These are phyloP conservation scores for Siniperca knerii DNA, from an alignment of 2,113 vertebrate genomes.

Conservation along the genomic window DNA sequence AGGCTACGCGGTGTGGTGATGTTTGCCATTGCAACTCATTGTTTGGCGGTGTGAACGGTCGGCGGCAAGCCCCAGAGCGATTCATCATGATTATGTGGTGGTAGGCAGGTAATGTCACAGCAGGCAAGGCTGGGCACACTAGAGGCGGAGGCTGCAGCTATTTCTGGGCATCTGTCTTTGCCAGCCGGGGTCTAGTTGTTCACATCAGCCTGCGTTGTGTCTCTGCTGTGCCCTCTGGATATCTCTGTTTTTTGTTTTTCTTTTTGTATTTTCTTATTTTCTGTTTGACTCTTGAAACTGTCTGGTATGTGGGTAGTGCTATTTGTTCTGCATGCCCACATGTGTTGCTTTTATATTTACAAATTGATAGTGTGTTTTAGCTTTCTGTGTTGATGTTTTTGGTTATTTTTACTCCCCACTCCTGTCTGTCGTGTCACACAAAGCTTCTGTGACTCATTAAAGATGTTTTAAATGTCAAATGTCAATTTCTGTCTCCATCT, in stretches of 20 bases:
- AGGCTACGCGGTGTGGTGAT: conserved; percentile 38
- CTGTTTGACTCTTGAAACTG: conserved; percentile 15
- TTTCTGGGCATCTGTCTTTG: conserved; percentile 72
- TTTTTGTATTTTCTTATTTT: neutral
- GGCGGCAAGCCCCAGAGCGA: conserved; percentile 58
- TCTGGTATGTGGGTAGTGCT: neutral
- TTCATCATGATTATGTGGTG: conserved; percentile 85
- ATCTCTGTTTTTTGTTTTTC: neutral
- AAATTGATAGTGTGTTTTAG: conserved; percentile 11
- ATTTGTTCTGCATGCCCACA: conserved; percentile 13
- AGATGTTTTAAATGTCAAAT: conserved; percentile 62
- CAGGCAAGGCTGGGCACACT: conserved; percentile 64
- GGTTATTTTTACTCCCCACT: conserved; percentile 25
- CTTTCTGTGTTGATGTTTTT: conserved; percentile 12
- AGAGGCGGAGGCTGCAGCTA: conserved; percentile 61
- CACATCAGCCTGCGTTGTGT: conserved; percentile 38
- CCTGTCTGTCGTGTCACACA: neutral
- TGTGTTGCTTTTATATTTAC: conserved; percentile 11
- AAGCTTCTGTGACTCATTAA: conserved; percentile 52
- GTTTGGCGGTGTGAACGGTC: conserved; percentile 58
- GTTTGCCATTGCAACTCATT: conserved; percentile 71
- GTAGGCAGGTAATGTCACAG: conserved; percentile 83
- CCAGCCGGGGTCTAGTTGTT: conserved; percentile 48
- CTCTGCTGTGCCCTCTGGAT: conserved; percentile 37
- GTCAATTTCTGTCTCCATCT: conserved; percentile 53